Percentiles rank a stretch among this genome's conserved stretches.
These are phyloP conservation scores for Amblyteles armatorius DNA, from an alignment of 2,888 invertebrate genomes.

Conservation along the genomic window DNA sequence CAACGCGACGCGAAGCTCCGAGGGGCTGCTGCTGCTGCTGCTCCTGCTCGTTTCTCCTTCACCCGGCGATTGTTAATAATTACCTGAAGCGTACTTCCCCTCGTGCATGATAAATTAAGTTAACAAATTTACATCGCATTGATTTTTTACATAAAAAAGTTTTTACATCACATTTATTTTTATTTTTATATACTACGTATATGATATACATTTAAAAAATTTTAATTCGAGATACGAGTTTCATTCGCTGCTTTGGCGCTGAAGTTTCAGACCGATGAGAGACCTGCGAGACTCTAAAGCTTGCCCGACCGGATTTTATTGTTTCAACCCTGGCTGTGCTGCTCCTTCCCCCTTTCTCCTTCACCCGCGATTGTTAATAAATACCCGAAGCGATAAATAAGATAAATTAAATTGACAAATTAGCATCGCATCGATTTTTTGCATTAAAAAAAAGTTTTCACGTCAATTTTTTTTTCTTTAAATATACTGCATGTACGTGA, in stretches of 20 bases:
- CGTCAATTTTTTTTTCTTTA: no score
- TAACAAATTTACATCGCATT: no score
- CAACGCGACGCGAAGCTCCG: slow-evolving; percentile 18
- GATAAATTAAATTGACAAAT: not conserved
- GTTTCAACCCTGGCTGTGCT: slow-evolving; percentile 27
- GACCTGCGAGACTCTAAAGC: not conserved
- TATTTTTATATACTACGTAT: not conserved
- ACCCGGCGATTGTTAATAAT: slow-evolving; percentile 29
- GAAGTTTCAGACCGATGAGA: no score
- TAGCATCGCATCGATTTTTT: not conserved
- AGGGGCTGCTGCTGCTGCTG: slow-evolving; percentile 22
- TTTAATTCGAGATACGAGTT: not conserved
- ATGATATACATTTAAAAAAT: not conserved
- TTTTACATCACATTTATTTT: not conserved
- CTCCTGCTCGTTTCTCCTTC: slow-evolving; percentile 23
- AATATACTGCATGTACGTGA: no score
- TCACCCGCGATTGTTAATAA: slow-evolving; percentile 20
- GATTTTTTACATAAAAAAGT: no score
- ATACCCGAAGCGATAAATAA: not conserved
- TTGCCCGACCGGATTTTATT: slow-evolving; percentile 41
- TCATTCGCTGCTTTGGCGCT: no score
- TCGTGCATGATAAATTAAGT: no score
- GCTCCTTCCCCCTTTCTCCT: slow-evolving; percentile 11
- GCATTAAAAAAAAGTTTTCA: not conserved
- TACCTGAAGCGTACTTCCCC: slow-evolving; percentile 16